Evolutionary conservation across 2,113 vertebrate genomes (phyloP).

Genomic region (Ictalurus furcatus): DNA sequence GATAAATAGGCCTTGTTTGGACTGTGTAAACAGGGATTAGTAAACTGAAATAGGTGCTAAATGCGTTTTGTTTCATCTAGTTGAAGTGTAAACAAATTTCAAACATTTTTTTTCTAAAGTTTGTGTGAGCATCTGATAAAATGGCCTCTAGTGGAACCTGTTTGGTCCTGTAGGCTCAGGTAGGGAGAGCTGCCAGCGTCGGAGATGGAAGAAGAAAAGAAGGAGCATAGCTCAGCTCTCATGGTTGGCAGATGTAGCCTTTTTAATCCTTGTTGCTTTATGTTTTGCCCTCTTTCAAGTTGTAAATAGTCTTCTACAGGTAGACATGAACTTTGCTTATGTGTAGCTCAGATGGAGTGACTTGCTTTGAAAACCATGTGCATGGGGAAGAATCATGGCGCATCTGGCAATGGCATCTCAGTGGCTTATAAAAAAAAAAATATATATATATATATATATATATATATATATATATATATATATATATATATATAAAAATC

Average conservation of each 20-base stretch:
- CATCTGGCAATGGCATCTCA: slow-evolving; percentile 41
- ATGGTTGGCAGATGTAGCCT: neutral
- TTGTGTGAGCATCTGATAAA: slow-evolving; percentile 24
- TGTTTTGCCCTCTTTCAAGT: neutral
- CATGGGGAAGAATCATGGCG: neutral
- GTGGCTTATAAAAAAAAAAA: slow-evolving; percentile 51
- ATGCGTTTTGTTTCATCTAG: neutral
- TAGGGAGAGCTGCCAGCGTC: slow-evolving; percentile 27
- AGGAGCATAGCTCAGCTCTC: slow-evolving; percentile 15
- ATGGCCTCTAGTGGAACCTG: slow-evolving; percentile 32
- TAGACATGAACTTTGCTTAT: neutral
- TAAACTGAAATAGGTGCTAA: neutral
- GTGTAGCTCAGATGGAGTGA: neutral
- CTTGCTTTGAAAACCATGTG: neutral
- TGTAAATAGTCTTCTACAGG: too few species aligned
- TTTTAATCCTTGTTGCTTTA: neutral
- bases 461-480: too few species aligned
- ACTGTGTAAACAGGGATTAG: slow-evolving; percentile 24
- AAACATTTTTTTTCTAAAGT: neutral
- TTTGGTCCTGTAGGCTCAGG: slow-evolving; percentile 39
- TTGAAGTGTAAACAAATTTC: neutral
- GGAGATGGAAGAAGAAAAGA: slow-evolving; percentile 1
- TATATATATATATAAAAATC: too few species aligned
- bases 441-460: too few species aligned
- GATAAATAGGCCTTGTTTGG: neutral